A percentile compares a stretch with the other conserved stretches of the same genome.
Conservation (phyloP, 1,140 invertebrate species). For the Rhopalosiphum padi region DNA sequence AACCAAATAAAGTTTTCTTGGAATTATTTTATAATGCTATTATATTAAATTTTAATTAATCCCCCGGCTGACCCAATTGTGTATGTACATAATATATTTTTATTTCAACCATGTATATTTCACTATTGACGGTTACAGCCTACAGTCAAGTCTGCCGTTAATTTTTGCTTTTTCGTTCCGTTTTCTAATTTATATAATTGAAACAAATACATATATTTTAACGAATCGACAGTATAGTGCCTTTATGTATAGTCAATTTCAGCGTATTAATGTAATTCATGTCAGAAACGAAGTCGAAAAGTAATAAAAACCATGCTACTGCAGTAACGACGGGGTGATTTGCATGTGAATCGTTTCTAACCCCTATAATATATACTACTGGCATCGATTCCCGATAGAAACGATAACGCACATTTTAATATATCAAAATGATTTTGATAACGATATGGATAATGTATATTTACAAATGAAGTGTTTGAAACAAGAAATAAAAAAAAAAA, state of each 20-base stretch:
- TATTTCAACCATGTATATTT: background rate
- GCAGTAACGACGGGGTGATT: background rate
- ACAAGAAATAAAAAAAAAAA: too few species aligned
- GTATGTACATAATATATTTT: background rate
- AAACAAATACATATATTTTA: background rate
- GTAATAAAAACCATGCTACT: background rate
- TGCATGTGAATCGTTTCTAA: background rate
- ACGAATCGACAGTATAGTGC: background rate
- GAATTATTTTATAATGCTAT: background rate
- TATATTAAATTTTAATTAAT: background rate
- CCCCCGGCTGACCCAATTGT: too few species aligned
- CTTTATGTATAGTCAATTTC: background rate
- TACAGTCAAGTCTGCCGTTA: background rate
- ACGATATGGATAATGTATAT: background rate
- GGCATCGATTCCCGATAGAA: background rate
- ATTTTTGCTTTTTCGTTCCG: background rate
- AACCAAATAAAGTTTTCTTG: background rate
- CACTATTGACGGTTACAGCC: background rate
- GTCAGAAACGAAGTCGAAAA: background rate
- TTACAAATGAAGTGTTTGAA: background rate
- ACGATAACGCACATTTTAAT: background rate
- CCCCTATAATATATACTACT: background rate
- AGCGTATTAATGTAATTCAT: background rate
- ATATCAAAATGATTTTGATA: background rate
- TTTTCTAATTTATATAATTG: background rate